phyloP scores from a whole-genome alignment of 2,113 vertebrate genomes.

The Macrotus californicus region DNA sequence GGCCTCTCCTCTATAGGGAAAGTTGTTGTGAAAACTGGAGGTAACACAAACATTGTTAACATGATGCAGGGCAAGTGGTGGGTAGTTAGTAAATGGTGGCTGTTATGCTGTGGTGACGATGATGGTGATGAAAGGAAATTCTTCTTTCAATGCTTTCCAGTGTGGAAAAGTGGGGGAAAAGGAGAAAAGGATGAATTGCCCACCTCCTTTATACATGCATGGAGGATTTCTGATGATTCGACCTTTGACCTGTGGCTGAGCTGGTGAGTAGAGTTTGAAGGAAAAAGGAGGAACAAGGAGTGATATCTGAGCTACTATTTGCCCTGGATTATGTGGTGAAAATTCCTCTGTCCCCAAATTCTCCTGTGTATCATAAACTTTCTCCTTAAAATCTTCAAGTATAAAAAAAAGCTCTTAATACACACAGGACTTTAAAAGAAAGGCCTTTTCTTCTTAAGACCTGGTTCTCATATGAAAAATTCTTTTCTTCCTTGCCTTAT shows the following conservation, averaged over 20 bases:
- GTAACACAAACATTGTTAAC: background rate
- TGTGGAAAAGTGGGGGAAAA: background rate
- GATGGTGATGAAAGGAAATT: background rate
- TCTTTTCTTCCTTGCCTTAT: conserved; percentile 9
- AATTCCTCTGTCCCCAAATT: background rate
- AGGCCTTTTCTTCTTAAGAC: background rate
- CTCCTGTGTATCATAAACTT: background rate
- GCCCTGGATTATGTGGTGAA: background rate
- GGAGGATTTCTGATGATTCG: background rate
- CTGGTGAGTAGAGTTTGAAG: background rate
- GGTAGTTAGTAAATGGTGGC: background rate
- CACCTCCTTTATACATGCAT: background rate
- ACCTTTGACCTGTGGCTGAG: background rate
- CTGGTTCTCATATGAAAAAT: background rate
- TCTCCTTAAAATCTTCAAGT: background rate
- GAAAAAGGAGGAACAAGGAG: background rate
- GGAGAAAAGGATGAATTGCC: background rate
- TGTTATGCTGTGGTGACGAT: background rate
- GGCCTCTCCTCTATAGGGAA: background rate
- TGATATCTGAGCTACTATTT: background rate
- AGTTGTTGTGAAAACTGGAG: background rate
- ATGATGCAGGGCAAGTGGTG: background rate
- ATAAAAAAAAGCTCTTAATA: conserved; percentile 6
- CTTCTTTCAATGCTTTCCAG: conserved; percentile 5
- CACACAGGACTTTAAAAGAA: background rate